Base-by-base conservation (phyloP, 2,797 vertebrate genomes). In the Hozukius guyotensis region DNA sequence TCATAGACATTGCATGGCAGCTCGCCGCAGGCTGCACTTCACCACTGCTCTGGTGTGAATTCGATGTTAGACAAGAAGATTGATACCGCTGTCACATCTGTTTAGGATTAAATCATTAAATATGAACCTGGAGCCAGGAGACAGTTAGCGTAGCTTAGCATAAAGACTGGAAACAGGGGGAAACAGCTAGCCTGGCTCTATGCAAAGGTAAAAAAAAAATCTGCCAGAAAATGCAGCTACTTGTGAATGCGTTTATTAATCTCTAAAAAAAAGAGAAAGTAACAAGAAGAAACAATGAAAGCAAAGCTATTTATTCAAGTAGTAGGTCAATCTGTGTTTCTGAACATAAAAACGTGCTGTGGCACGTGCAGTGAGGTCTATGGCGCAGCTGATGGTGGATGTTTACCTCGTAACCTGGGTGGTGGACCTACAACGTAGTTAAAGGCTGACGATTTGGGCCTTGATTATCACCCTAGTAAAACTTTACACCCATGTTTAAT, bases 401-500 rank as follows among this genome's bases (percentile, higher is more conserved):
- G 46, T 81, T 53, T 77, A 31, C 1, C 31, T 72, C 57, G 32
- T 57, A 62, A 63, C 3, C 9, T 72, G 27, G 49, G 69, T 36
- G 38, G 60, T 85, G 56, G 52, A 62, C 9, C 27, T 59, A 73
- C 67, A 75, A 52, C 53, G 27, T 14, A 49, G 60, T 25, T 52
- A 55, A 62, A 80, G 1, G 16, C 46, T 56, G 14, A 77, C 18
- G 70, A 77, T 79, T 72, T 36, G 13, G 24, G 32, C 53, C 36
- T 67, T 62, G 24, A 87, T 87, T 82, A 78, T 80, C 52, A 14
- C 24, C 12, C 31, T 31, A 31, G 38, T 78, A 31, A 69, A 32
- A 64, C 22, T 70, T 67, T 69, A 78, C 59, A 67, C 65, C 72
- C 2, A 74, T 62, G 38, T 73, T 76, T 82, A 73, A 82, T 60